These are phyloP conservation scores for Trypoxylon attenuatum DNA, from an alignment of 2,888 invertebrate genomes.

Conservation along the genomic window DNA sequence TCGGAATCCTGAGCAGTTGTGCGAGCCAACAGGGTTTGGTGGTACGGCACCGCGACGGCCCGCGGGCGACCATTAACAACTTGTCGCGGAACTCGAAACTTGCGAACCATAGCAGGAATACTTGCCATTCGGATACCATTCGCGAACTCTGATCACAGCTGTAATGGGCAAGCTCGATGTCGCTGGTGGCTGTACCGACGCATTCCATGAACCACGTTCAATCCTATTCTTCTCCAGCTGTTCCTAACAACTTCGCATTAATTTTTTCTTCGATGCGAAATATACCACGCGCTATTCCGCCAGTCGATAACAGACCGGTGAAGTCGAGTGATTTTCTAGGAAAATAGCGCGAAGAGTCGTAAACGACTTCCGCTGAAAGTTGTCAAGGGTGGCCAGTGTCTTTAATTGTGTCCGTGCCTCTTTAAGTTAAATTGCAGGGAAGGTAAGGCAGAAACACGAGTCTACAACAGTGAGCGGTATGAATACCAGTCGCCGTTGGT, in stretches of 20 bases:
- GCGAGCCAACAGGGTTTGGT: constrained; percentile 1
- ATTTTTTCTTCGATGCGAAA: no score
- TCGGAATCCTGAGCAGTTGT: constrained; percentile 24
- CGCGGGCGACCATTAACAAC: constrained; percentile 43
- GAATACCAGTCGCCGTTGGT: background rate
- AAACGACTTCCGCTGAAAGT: no score
- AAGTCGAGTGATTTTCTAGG: no score
- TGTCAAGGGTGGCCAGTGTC: background rate
- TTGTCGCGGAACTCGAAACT: constrained; percentile 30
- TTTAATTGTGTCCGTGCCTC: constrained; percentile 2
- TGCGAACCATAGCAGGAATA: constrained; percentile 22
- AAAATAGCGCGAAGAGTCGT: no score
- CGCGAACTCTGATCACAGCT: background rate
- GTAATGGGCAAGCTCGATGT: background rate
- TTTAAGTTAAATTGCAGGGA: background rate
- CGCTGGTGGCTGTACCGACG: background rate
- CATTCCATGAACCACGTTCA: background rate
- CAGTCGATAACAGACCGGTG: no score
- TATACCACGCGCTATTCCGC: no score
- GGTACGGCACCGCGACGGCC: constrained; percentile 19
- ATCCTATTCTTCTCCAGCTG: background rate
- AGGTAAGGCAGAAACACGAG: background rate
- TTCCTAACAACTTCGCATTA: background rate
- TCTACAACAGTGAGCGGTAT: background rate
- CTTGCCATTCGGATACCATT: constrained; percentile 19